phyloP scores from a whole-genome alignment of 2,797 vertebrate genomes.

The Dryobates pubescens region DNA sequence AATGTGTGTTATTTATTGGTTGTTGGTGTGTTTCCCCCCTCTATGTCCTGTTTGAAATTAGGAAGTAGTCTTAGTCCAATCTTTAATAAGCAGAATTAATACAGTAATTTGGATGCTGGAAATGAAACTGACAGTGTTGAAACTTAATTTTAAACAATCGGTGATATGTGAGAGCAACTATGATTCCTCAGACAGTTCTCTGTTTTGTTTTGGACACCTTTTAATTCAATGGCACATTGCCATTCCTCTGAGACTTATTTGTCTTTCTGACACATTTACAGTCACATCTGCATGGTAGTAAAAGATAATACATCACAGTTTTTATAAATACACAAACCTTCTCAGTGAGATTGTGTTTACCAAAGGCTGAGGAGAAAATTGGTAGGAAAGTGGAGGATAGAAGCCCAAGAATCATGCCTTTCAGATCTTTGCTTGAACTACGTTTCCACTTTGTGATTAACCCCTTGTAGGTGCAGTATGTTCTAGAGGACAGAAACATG shows the following conservation, averaged over 20 bases:
- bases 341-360: background rate
- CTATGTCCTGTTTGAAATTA: background rate
- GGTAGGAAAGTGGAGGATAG: background rate
- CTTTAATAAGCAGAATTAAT: background rate
- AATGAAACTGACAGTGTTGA: background rate
- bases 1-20: background rate
- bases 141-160: background rate
- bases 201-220: background rate
- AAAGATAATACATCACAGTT: background rate
- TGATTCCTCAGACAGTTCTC: background rate
- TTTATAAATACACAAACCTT: background rate
- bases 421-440: background rate
- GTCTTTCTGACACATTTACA: background rate
- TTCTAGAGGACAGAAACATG: too few relatives aligned
- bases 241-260: background rate
- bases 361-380: background rate
- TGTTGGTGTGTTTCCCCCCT: background rate
- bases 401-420: background rate
- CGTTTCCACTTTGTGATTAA: background rate
- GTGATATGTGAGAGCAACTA: background rate
- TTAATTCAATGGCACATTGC: background rate
- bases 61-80: background rate
- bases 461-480: background rate
- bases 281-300: background rate
- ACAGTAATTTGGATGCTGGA: background rate